Percentiles rank a stretch among this genome's conserved stretches.
Conservation (phyloP, 92 coral and sea anemone species). For the Phenganax stokvisi region DNA sequence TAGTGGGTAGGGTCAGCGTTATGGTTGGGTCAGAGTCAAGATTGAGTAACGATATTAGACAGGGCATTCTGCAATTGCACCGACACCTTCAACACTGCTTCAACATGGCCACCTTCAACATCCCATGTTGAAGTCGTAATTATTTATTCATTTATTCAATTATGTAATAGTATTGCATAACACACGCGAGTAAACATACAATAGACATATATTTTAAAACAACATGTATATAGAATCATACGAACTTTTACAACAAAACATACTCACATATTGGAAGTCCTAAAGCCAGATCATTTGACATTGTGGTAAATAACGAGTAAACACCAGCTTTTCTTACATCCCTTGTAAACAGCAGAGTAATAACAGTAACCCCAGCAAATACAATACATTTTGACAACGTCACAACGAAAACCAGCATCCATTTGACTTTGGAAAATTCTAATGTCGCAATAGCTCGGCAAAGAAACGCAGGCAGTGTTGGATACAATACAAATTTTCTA, state of each 20-base stretch:
- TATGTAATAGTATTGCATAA: no score
- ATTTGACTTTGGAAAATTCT: constrained; percentile 63
- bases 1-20: no score
- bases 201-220: background rate
- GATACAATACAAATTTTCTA: constrained; percentile 59
- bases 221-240: background rate
- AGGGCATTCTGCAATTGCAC: no score
- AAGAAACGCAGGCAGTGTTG: constrained; percentile 70
- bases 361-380: constrained; percentile 48
- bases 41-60: no score
- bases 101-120: no score
- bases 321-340: constrained; percentile 82
- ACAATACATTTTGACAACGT: constrained; percentile 69
- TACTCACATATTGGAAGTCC: constrained; percentile 80
- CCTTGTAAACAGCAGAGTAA: constrained; percentile 37
- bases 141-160: no score
- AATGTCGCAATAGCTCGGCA: constrained; percentile 70
- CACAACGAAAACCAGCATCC: constrained; percentile 70
- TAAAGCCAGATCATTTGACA: constrained; percentile 85
- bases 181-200: no score
- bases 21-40: no score
- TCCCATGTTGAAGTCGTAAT: no score
- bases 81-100: no score
- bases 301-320: constrained; percentile 67
- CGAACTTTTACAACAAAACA: background rate